Percentiles rank a stretch among this genome's conserved stretches.
Evolutionary conservation across 2,888 invertebrate genomes (phyloP).

Genomic region (Drosophila atripex): DNA sequence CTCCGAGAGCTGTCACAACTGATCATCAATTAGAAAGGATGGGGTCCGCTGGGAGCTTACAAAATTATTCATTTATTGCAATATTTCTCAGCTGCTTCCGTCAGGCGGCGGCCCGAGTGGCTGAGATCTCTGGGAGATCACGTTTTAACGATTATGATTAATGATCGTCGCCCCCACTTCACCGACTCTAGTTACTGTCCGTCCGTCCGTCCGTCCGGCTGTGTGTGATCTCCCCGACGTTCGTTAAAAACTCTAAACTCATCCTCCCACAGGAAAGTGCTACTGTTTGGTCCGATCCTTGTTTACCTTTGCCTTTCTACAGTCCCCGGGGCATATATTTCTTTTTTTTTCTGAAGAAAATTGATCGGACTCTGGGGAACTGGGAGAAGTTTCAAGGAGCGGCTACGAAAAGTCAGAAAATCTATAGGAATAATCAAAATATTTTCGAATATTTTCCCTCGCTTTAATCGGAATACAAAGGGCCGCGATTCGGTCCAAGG

Average conservation of each 20-base stretch:
- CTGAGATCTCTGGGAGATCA: conserved; percentile 32
- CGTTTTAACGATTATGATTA: conserved; percentile 52
- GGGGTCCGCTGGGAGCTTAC: conserved; percentile 18
- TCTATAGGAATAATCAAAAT: conserved; percentile 70
- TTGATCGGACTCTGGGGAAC: conserved; percentile 72
- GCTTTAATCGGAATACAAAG: conserved; percentile 15
- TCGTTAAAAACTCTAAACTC: conserved; percentile 9
- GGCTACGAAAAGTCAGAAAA: neutral
- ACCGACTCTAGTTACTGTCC: conserved; percentile 40
- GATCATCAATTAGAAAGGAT: conserved; percentile 65
- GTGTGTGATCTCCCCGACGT: conserved; percentile 30
- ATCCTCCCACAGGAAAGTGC: conserved; percentile 60
- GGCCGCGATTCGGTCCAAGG: conserved; percentile 10
- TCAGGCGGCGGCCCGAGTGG: conserved; percentile 31
- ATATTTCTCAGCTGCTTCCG: conserved; percentile 63
- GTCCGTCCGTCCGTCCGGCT: conserved; percentile 27
- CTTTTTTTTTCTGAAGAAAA: conserved; percentile 26
- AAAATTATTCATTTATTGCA: conserved; percentile 36
- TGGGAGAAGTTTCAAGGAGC: neutral
- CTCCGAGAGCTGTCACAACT: conserved; percentile 62
- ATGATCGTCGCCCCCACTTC: conserved; percentile 29
- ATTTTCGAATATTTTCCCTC: conserved; percentile 62
- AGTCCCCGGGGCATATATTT: conserved; percentile 11
- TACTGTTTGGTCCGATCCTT: conserved; percentile 52
- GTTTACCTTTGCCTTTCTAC: conserved; percentile 4